phyloP scores from a whole-genome alignment of 2,888 invertebrate genomes.

The Chrysodeixis includens region DNA sequence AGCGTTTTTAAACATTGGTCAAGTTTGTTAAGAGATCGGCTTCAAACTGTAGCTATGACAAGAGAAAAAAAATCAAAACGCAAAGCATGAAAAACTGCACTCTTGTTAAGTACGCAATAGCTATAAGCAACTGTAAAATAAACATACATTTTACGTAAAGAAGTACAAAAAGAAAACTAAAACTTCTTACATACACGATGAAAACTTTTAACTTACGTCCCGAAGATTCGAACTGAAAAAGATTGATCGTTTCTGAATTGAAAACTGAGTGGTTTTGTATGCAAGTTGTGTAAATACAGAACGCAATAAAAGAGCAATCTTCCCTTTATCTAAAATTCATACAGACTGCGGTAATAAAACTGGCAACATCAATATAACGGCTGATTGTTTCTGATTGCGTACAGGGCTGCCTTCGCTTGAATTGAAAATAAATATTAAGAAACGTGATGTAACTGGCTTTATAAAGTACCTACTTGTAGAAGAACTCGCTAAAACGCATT shows the following conservation, averaged over 20 bases:
- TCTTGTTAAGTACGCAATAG: too few species aligned
- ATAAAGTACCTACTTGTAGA: too few species aligned
- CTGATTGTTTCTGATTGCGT: constrained; percentile 71
- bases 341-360: constrained; percentile 75
- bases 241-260: constrained; percentile 35
- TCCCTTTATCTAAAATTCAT: constrained; percentile 76
- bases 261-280: constrained; percentile 28
- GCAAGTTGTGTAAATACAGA: constrained; percentile 40
- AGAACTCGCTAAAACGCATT: too few species aligned
- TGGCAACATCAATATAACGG: constrained; percentile 66
- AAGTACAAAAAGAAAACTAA: constrained; percentile 22
- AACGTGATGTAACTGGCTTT: not conserved
- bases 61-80: too few species aligned
- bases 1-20: not conserved
- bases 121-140: too few species aligned
- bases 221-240: constrained; percentile 15
- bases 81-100: too few species aligned
- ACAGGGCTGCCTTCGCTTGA: constrained; percentile 44
- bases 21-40: not conserved
- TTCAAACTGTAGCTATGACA: too few species aligned
- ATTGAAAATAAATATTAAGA: constrained; percentile 28
- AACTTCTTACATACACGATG: constrained; percentile 5
- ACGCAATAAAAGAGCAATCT: constrained; percentile 64
- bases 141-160: constrained; percentile 14
- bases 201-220: constrained; percentile 15